These are phyloP conservation scores for Colistium nudipinnis DNA, from an alignment of 2,113 vertebrate genomes.

Conservation along the genomic window DNA sequence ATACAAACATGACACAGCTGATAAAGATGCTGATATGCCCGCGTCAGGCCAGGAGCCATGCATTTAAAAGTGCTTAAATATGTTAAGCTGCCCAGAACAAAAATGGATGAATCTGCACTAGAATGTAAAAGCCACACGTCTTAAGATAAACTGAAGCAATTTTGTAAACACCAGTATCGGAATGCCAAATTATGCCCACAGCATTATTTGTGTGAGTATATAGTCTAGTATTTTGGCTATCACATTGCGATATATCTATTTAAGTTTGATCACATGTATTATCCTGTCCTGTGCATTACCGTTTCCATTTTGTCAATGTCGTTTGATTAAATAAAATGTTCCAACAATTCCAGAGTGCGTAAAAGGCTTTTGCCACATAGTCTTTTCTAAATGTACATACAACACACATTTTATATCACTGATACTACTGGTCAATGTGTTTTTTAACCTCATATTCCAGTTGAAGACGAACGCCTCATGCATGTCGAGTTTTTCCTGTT, in stretches of 20 bases:
- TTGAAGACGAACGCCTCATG: too few species aligned
- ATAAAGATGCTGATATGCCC: background rate
- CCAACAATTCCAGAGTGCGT: background rate
- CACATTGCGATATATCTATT: too few species aligned
- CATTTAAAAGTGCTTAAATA: slow-evolving; percentile 7
- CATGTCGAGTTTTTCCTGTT: slow-evolving; percentile 11
- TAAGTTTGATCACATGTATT: too few species aligned
- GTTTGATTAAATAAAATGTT: background rate
- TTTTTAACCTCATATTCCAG: too few species aligned
- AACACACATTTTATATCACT: too few species aligned
- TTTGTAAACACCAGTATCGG: slow-evolving; percentile 22
- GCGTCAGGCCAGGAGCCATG: slow-evolving; percentile 16
- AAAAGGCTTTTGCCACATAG: background rate
- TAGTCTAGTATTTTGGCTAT: too few species aligned
- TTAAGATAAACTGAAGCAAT: background rate
- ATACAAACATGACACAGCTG: background rate
- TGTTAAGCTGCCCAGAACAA: background rate
- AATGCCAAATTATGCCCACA: background rate
- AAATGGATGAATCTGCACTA: background rate
- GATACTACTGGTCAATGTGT: too few species aligned
- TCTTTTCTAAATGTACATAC: too few species aligned
- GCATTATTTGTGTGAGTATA: too few species aligned
- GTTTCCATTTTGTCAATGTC: background rate
- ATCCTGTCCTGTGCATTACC: too few species aligned
- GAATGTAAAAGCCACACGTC: background rate